Base-by-base conservation (phyloP, 2,888 invertebrate species). In the Calephelis perditalis region DNA sequence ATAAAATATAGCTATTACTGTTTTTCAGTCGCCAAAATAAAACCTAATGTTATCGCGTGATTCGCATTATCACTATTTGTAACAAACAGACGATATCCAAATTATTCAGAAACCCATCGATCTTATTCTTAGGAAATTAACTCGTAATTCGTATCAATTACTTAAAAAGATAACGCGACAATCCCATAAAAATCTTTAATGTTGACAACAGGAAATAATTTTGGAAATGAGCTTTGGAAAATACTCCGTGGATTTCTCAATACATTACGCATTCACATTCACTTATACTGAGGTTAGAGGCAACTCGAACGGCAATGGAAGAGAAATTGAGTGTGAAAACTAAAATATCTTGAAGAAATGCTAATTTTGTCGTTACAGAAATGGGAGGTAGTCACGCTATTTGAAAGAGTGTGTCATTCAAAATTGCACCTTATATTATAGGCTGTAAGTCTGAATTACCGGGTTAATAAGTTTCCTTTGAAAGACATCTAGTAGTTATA, bases 91-190 rank as follows among this genome's bases (percentile, higher is more conserved):
- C 60, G 55, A 49, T 60, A 52, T 45, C 49, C 11, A 58, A 58
- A 11, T 37, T 47, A 58, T 46, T 46, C 57, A 11, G 12, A 6
- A 3, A 40, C 40, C 63, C 67, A 75, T 78, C 69, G 67, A 63
- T 76, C 73, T 72, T 71, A 63, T 63, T 68, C 62, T 49, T 7
- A 62, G 59, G 68, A 72, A 71, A 74, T 71, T 70, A 71, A 67
- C 66, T 64, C 68, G 67, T 73, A 77, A 81, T 81, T 76, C 75
- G 75, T 75, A 76, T 78, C 81, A 83, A 83, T 84, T 81, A 82
- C 74, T 76, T 70, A 75, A 69, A 73, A 60, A 79, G 82, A 83
- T 84, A 83, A 75, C 72, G 70, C 69, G 77, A 76, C 73, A 72
- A 70, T 63, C 71, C 76, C 69, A 76, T 78, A 78, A 79, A 40